Evolutionary conservation across 2,113 vertebrate genomes (phyloP), one percentile per base, ranked within the genome.

Genomic region (Hystrix cristata): DNA sequence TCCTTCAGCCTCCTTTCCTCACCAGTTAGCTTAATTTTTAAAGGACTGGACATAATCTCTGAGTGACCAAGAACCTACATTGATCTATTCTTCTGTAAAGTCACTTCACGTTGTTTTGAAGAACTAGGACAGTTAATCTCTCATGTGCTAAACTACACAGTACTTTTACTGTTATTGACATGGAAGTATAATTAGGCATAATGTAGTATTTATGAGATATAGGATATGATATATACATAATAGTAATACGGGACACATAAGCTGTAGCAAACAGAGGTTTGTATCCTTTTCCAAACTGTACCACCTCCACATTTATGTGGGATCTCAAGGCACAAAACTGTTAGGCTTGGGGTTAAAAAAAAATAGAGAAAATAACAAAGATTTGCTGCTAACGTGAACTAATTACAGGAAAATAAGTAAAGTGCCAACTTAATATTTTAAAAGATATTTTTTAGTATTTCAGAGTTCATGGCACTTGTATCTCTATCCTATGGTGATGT

Each of bases 51-150:
- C 8, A 80, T 14, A 89, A 80, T 48, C 53, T 90, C 76, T 18
- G 92, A 79, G n/a, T 60, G 31, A 67, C 72, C 53, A 27, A 84
- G 76, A 74, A 48, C 21, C 27, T 79, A 72, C 27, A 81, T 64
- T 4, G 43, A 60, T 67, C 80, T 76, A 19, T 79, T 95, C 46
- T 92, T 43, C 98, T 99, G 2, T 80, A 60, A 78, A 67, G 76
- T 88, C 53, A 81, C 46, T 93, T 57, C 1, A 16, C 27, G 18
- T 84, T 81, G 62, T n/a, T 72, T 76, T 34, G 71, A 31, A 84
- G 62, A 79, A 60, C 15, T 12, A 57, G 25, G 59, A 53, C 1
- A 60, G 34, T 46, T 46, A 62, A 82, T 80, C 8, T 9, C 19
- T 76, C 23, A 5, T 3, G 10, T 57, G 69, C 9, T 57, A 46